Conservation (phyloP, 2,797 vertebrate species). For the Scyliorhinus canicula region DNA sequence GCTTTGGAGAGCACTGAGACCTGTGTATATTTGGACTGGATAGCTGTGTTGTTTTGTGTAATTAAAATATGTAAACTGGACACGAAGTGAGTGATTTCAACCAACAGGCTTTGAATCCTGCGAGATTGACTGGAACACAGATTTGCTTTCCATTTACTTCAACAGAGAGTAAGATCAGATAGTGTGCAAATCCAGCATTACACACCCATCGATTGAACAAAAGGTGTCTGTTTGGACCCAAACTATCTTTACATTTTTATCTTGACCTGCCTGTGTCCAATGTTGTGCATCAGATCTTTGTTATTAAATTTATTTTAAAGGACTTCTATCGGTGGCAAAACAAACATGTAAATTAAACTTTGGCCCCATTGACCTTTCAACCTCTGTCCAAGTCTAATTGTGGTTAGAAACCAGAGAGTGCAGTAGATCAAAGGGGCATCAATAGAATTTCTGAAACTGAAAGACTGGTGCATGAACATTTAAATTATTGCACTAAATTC, state of each 20-base stretch:
- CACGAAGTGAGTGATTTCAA: not conserved
- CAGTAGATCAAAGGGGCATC: not conserved
- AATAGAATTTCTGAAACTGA: not conserved
- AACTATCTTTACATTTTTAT: not conserved
- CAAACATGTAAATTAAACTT: not conserved
- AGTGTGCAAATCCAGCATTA: not conserved
- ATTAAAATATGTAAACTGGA: not conserved
- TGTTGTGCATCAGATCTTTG: not conserved
- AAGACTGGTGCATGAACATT: not conserved
- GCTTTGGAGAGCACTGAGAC: not conserved
- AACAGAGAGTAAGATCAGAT: not conserved
- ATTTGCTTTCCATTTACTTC: not conserved
- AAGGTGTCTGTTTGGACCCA: not conserved
- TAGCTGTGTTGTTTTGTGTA: not conserved
- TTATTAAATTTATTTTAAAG: not conserved
- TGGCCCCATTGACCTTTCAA: not conserved
- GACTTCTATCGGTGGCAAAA: not conserved
- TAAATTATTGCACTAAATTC: not conserved
- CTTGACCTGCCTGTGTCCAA: not conserved
- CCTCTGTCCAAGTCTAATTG: not conserved
- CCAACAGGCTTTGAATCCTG: not conserved
- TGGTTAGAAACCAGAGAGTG: not conserved
- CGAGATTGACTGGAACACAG: not conserved
- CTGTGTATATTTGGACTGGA: not conserved
- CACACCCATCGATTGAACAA: not conserved